Evolutionary conservation across 2,797 vertebrate genomes (phyloP).

Genomic region (Darevskia mixta): DNA sequence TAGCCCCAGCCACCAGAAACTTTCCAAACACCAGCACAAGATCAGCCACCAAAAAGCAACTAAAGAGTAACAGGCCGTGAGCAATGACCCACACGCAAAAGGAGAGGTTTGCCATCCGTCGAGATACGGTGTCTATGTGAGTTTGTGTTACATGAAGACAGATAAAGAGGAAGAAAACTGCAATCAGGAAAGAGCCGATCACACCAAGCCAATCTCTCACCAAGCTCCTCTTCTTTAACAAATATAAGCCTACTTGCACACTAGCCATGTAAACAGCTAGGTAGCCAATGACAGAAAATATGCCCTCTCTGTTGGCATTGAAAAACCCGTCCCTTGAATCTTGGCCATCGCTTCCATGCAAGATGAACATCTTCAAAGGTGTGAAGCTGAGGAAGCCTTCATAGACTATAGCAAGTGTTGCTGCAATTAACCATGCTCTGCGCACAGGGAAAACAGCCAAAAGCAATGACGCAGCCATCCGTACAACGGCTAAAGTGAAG

Average conservation of each 20-base stretch:
- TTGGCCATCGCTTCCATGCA: conserved; percentile 83
- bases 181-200: conserved; percentile 73
- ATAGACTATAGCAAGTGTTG: conserved; percentile 82
- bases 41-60: conserved; percentile 81
- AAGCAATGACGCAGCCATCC: conserved; percentile 85
- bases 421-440: conserved; percentile 82
- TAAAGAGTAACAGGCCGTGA: conserved; percentile 85
- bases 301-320: conserved; percentile 92
- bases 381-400: conserved; percentile 85
- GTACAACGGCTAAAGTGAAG: conserved; percentile 90
- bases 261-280: conserved; percentile 91
- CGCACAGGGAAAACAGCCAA: conserved; percentile 81
- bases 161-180: conserved; percentile 73
- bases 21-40: conserved; percentile 85
- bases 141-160: conserved; percentile 78
- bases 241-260: conserved; percentile 88
- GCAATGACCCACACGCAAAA: conserved; percentile 91
- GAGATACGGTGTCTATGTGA: conserved; percentile 86
- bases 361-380: conserved; percentile 85
- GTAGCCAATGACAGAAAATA: conserved; percentile 90
- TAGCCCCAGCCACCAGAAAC: conserved; percentile 78
- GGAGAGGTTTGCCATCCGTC: conserved; percentile 91
- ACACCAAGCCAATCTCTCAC: conserved; percentile 84
- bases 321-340: conserved; percentile 82
- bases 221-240: conserved; percentile 80